Evolutionary conservation across 2,113 vertebrate genomes (phyloP), one percentile per base, ranked within the genome.

Genomic region (Irena cyanogastra): DNA sequence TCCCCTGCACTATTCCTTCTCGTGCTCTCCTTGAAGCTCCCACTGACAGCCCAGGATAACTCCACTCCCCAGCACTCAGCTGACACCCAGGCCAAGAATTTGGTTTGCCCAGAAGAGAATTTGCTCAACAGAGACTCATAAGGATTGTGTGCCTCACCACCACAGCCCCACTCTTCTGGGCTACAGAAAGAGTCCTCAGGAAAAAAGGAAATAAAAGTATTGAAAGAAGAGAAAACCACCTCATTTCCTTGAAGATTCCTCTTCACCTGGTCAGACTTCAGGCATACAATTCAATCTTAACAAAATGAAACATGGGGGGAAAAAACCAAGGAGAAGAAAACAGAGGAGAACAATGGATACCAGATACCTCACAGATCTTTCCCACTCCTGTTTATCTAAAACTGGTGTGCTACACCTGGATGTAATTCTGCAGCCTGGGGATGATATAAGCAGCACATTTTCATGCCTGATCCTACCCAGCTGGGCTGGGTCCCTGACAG

Each of bases 391-490:
- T 87, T 84, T 72, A 87, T 79, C 81, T 80, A 92, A 93, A 95
- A 96, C 64, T 76, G 95, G 79, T 90, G 94, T 77, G 65, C 76
- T 94, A 94, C 96, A 98, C 97, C 97, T 98, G 97, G 98, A 95
- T 74, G 71, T 91, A 97, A 96, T 97, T 97, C 97, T 95, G 98
- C 96, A 97, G 93, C 94, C 94, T 71, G 85, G 76, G 69, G 52
- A 90, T 59, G 79, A 96, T 95, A 90, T 44, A 89, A 86, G 82
- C 61, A 71, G 68, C 81, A 42, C 19, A 50, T 92, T 96, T 97
- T 89, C 84, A 84, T 96, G 90, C 96, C 57, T 49, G 75, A 97
- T 94, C 86, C 72, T 44, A 50, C 92, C 91, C 97, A 97, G 97
- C 95, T 98, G 97, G 90, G 87, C 72, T 96, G 94, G 96, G 96